Evolutionary conservation across 2,888 invertebrate genomes (phyloP), one percentile per base, ranked within the genome.

Genomic region (Hedya salicella): DNA sequence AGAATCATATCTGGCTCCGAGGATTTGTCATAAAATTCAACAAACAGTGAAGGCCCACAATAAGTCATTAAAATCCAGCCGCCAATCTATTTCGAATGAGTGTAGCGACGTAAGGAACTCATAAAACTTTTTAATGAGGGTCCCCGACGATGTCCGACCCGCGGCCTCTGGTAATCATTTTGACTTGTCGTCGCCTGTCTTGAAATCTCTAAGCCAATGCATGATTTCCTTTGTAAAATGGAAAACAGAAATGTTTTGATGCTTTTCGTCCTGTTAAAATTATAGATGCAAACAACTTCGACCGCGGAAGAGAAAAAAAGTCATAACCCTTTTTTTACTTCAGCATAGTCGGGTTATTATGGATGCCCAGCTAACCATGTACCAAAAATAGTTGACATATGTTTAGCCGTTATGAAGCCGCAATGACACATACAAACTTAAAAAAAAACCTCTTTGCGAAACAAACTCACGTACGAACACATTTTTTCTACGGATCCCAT

Each of bases 121-220:
- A 81, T 85, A 83, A 83, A 85, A 85, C 83, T 86, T 85, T 83
- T 77, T 81, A 85, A 86, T 82, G 79, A 80, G 76, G 73, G 73
- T 78, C 77, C 65, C 70, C 76, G 79, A 76, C 68, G 73, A 71
- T 57, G 50, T 39, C 16, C 57, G 59, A 16, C 36, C 59, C 42
- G 32, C 32, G 49, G 48, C 53, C 61, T 54, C 46, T 53, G 65
- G 48, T 66, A 54, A 61, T 54, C 32, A 66, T 54, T 66, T 61
- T 48, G 14, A 50, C 19, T 61, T 66, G 61, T 49, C 66, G 49
- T 42, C 25, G 52, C 32, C 46, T 14, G n/a, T 54, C 66, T 61
- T 40, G 13, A 8, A 25, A 42, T 17, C 25, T 56, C 25, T 14
- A 6, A 39, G 21, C 25, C n/a, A 48, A 39, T 16, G 30, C 14